Conservation (phyloP, 2,113 vertebrate species). For the Ailurus styani region DNA sequence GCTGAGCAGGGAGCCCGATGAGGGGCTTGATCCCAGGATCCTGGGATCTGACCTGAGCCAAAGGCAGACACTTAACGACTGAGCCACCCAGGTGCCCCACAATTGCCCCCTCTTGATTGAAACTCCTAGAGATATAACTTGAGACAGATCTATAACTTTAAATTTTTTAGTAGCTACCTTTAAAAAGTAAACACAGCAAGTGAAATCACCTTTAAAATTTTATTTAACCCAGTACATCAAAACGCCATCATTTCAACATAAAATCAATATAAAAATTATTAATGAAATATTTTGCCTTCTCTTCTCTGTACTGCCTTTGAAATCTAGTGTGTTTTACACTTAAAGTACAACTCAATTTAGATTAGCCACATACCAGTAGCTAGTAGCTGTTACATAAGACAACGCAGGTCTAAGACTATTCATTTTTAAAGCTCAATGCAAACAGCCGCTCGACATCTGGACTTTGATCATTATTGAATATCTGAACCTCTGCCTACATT, state of each 20-base stretch:
- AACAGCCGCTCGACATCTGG: neutral
- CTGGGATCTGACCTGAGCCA: too few species aligned
- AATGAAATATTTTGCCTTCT: neutral
- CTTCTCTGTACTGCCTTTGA: neutral
- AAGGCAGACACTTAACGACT: too few species aligned
- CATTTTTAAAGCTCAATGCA: neutral
- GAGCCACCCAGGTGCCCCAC: too few species aligned
- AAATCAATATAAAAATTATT: neutral
- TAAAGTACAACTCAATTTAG: neutral
- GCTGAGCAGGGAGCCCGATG: too few species aligned
- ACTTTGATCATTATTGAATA: neutral
- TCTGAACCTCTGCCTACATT: neutral
- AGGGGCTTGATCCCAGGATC: too few species aligned
- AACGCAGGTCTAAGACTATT: neutral
- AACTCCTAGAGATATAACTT: neutral
- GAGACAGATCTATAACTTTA: neutral
- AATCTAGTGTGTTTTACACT: neutral
- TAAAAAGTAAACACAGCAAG: neutral
- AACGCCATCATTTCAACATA: neutral
- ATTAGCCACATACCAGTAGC: neutral
- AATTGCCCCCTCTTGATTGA: neutral
- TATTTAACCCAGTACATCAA: constrained; percentile 1
- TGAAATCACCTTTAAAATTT: neutral
- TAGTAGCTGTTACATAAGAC: neutral
- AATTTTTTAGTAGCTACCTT: constrained; percentile 7